phyloP scores from a whole-genome alignment of 2,113 vertebrate species.

The Eidolon helvum region DNA sequence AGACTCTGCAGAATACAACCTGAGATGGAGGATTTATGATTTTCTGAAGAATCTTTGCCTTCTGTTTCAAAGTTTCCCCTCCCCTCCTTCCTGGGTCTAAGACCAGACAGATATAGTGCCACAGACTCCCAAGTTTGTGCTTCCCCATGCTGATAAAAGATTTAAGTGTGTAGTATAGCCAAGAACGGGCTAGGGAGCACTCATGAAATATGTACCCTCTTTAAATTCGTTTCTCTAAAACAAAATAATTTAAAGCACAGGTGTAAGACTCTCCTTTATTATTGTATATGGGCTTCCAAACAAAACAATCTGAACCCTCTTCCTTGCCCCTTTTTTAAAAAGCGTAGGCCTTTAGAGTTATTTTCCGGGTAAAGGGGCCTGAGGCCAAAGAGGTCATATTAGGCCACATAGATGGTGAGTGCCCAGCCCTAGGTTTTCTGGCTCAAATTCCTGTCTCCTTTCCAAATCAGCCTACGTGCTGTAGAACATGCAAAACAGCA shows the following conservation, averaged over 20 bases:
- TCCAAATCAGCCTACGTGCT: slow-evolving; percentile 74
- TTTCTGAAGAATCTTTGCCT: slow-evolving; percentile 37
- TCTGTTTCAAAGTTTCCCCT: slow-evolving; percentile 23
- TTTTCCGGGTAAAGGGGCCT: slow-evolving; percentile 46
- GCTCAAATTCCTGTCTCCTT: slow-evolving; percentile 63
- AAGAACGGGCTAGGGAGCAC: slow-evolving; percentile 17
- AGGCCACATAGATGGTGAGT: slow-evolving; percentile 52
- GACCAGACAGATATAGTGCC: neutral
- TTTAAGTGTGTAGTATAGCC: slow-evolving; percentile 15
- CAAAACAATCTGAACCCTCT: neutral
- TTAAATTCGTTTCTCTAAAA: slow-evolving; percentile 16
- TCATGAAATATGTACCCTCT: neutral
- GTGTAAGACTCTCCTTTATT: neutral
- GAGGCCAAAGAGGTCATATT: slow-evolving; percentile 60
- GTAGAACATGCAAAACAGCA: slow-evolving; percentile 51
- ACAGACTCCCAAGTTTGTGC: neutral
- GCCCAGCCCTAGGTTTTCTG: slow-evolving; percentile 59
- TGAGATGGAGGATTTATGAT: neutral
- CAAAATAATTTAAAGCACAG: slow-evolving; percentile 11
- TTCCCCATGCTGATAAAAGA: slow-evolving; percentile 37
- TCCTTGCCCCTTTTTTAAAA: neutral
- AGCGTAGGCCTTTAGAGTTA: neutral
- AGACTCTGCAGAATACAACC: neutral
- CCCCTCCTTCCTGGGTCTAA: neutral
- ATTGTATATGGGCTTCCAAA: neutral